Evolutionary conservation across 1,140 invertebrate species (phyloP), one percentile per base, ranked within the genome.

Genomic region (Holcopasites calliopsidis): DNA sequence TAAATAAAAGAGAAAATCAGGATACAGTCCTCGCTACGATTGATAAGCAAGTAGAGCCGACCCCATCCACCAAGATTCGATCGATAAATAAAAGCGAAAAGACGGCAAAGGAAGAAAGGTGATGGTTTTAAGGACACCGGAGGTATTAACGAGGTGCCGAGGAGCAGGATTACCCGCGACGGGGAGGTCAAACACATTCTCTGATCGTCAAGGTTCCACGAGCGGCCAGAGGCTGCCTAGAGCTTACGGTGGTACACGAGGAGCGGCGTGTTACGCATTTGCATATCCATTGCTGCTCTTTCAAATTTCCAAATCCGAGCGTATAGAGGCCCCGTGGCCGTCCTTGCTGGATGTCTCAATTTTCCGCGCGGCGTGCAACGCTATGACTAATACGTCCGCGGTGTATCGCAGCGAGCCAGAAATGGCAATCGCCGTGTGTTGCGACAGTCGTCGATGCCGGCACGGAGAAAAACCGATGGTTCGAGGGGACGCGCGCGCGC

Each of bases 291-390:
- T 7, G 44, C 35, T 58, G 61, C 66, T 80, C 55, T 82, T 80
- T 66, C 69, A 64, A 77, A 81, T 81, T 81, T 82, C 68, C 68
- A 77, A 82, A 61, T 16, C 10, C 44, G 3, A 18, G 4, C 44
- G 44, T 13, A 13, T n/a, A 60, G 47, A 42, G 40, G 50, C 44
- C 54, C 40, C 58, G 35, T 35, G 44, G 60, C 35, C 57, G 79
- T 77, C 79, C 80, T 82, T 82, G 80, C 58, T 61, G 75, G 80
- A 77, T 82, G 75, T 82, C 80, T 82, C 80, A 77, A 82, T 82
- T 82, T 82, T 82, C 80, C 57, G 49, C 47, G 44, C 31, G 72
- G 77, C 57, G 58, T 72, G 79, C 80, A 49, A 21, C 47, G 38
- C 68, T 73, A 77, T 81, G 79, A 81, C 68, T 81, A 78, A 82